Evolutionary conservation across 2,888 invertebrate species (phyloP), one percentile per base, ranked within the genome.

Genomic region (Cataglyphis rosenhaueri): DNA sequence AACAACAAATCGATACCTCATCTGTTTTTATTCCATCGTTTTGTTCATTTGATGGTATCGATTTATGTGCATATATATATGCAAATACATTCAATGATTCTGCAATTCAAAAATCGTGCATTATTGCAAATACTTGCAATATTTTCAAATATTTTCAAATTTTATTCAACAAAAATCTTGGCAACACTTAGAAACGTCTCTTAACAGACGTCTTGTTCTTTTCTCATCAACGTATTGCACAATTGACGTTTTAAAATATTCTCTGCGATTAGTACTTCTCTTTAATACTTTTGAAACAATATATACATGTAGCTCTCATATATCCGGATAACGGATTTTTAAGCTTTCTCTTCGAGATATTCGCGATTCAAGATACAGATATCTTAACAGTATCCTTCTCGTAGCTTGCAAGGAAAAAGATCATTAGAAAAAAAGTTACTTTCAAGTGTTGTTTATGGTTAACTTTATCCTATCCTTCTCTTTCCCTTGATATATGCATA

Each of bases 1-100:
- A 91, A 91, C 89, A 91, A 90, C 81, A 84, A 73, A 73, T 87
- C 68, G 57, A 61, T 59, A 44, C 18, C n/a, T 44, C 41, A 0
- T 9, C 21, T 35, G 25, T 41, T 73, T 82, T 73, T 62, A 25
- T 76, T 73, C 12, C 66, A 35, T 84, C 79, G 71, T 81, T 71
- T 64, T 64, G 32, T 38, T 21, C 38, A 18, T 32, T 62, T 35
- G 6, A 52, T 38, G 57, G 12, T 65, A 65, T 44, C 44, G 21
- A 64, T 44, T 21, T 9, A 10, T 64, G 10, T 32, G 10, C 10
- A 44, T 21, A 61, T 62, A 15, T 15, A 44, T 35, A 61, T 61
- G n/a, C 15, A 21, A 15, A 15, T 62, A 32, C n/a, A 15, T 25
- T 52, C 5, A 35, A 52, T n/a, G 35, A 64, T 75, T 35, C 48